phyloP scores from a whole-genome alignment of 2,113 vertebrate genomes.

The Naja naja region DNA sequence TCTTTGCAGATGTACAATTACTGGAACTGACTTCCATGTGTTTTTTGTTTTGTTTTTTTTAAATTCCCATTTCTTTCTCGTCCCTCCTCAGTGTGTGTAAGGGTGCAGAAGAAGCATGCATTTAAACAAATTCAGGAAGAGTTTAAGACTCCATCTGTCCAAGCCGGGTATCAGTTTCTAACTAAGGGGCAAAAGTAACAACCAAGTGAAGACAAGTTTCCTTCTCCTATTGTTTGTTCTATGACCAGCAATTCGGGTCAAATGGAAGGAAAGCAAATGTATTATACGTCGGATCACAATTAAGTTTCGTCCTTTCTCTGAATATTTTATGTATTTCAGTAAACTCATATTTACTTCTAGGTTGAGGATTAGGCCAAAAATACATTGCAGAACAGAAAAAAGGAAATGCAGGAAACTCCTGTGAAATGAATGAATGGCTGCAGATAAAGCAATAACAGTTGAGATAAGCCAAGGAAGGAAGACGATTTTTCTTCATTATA shows the following conservation, averaged over 20 bases:
- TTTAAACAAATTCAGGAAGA: conserved; percentile 61
- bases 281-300: conserved; percentile 8
- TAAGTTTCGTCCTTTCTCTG: background rate
- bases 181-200: conserved; percentile 35
- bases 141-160: conserved; percentile 51
- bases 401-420: background rate
- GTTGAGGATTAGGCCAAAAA: fast-evolving
- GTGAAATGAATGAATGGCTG: background rate
- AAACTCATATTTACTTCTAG: background rate
- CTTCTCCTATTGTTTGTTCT: background rate
- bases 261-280: conserved; percentile 8
- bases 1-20: conserved; percentile 22
- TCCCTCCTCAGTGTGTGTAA: conserved; percentile 60
- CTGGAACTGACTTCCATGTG: conserved; percentile 24
- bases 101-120: conserved; percentile 61
- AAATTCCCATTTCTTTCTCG: conserved; percentile 56
- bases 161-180: conserved; percentile 56
- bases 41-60: conserved; percentile 1
- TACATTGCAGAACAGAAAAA: background rate
- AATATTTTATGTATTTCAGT: background rate
- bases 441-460: background rate
- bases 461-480: background rate
- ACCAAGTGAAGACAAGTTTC: background rate
- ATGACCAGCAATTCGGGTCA: background rate
- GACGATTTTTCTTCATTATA: background rate